Base-by-base conservation (phyloP, 1,140 invertebrate genomes). In the Drosophila mayri region DNA sequence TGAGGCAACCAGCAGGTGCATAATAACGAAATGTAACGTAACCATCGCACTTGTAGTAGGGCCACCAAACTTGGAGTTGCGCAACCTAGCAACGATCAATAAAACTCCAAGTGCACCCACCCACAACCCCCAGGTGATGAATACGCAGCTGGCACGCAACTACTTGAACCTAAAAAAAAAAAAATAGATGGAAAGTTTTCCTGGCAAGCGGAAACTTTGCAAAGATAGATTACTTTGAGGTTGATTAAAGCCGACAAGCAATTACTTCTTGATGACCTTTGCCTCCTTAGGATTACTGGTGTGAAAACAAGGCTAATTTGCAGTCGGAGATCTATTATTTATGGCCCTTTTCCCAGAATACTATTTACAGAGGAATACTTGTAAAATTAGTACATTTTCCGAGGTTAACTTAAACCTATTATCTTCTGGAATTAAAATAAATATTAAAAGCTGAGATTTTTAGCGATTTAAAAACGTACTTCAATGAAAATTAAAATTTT, bases 101-200 rank as follows among this genome's bases (percentile, higher is more conserved):
- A 88, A 73, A 61, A 82, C 28, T 55, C 68, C 68, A 60, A 38
- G 47, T 72, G 46, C 66, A 46, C 47, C 20, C 46, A 61, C 57
- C 52, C 40, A 41, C 16, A 61, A 30, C 54, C 50, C 43, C 60
- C 50, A 50, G 37, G 65, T 87, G 72, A 87, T 88, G 47, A 50
- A 88, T 60, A 78, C 81, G 74, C 85, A 79, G 35, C 22, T 58
- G 32, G 16, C 85, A 88, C 85, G 85, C 85, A 88, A 88, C 67
- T 80, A 72, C 37, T 30, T n/a, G 18, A n/a, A 38, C 40, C 28
- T 25, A 16, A 25, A n/a, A 47, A 9, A 10, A 40, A 41, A n/a
- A 32, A 47, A 11, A 22, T 5, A 50, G 35, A 70, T 47, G 64
- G 50, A 28, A 49, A 28, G 66, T 49, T 72, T 71, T 40, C 16